Evolutionary conservation across 2,888 invertebrate species (phyloP).

Genomic region (Synanthedon tipuliformis): DNA sequence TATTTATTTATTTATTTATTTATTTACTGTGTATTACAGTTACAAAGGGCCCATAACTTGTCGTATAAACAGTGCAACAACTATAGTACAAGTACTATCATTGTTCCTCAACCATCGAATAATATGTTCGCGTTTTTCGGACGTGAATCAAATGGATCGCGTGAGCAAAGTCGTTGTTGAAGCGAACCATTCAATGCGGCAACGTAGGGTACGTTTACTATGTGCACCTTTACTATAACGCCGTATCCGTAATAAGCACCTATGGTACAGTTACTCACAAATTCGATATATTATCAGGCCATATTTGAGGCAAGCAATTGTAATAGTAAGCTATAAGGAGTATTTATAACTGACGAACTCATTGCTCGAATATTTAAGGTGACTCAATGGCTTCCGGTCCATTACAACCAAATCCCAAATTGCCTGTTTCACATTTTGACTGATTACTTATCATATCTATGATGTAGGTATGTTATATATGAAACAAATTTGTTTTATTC

Average conservation of each 20-base stretch:
- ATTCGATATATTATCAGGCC: neutral
- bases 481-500: no score
- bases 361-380: no score
- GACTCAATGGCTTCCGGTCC: no score
- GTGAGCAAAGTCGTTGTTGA: constrained; percentile 46
- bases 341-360: no score
- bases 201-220: constrained; percentile 19
- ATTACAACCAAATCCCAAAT: no score
- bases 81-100: neutral
- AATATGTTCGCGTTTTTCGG: constrained; percentile 15
- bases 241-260: neutral
- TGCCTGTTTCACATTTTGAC: no score
- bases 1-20: no score
- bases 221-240: constrained; percentile 11
- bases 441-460: no score
- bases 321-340: no score
- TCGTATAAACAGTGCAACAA: neutral
- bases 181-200: constrained; percentile 30
- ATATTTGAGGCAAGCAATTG: neutral
- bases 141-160: constrained; percentile 37
- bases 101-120: neutral
- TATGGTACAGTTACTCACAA: neutral
- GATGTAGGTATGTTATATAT: no score
- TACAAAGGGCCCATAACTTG: no score
- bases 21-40: no score